Evolutionary conservation across 2,797 vertebrate species (phyloP).

Genomic region (Eulemur mongoz): DNA sequence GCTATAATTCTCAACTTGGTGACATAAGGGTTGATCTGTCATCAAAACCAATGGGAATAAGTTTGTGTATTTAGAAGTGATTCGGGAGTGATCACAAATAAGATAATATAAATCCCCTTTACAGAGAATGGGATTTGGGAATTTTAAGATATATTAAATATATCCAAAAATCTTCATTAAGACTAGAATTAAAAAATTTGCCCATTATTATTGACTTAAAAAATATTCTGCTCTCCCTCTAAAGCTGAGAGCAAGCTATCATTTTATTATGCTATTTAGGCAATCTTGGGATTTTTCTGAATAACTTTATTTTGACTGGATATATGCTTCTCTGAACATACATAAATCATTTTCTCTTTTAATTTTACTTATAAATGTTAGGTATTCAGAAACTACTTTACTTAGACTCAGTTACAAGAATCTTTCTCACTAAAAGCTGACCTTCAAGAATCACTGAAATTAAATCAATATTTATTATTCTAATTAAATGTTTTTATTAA

Average conservation of each 20-base stretch:
- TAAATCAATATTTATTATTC: slow-evolving; percentile 61
- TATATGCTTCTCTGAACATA: neutral
- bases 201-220: neutral
- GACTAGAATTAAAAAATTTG: slow-evolving; percentile 14
- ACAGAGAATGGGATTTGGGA: neutral
- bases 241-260: neutral
- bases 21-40: neutral
- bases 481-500: neutral
- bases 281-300: neutral
- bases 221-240: neutral
- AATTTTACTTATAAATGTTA: slow-evolving; percentile 56
- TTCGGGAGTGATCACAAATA: slow-evolving; percentile 35
- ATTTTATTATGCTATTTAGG: neutral
- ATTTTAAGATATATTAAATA: neutral
- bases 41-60: neutral
- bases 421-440: neutral
- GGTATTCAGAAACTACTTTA: neutral
- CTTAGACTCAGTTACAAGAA: neutral
- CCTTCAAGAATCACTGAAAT: neutral
- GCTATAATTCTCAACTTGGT: neutral
- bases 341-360: neutral
- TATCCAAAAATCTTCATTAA: slow-evolving; percentile 11
- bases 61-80: neutral
- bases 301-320: slow-evolving; percentile 1
- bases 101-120: neutral